Evolutionary conservation across 2,888 invertebrate species (phyloP), one percentile per base, ranked within the genome.

Genomic region (Drosophila kuntzei): DNA sequence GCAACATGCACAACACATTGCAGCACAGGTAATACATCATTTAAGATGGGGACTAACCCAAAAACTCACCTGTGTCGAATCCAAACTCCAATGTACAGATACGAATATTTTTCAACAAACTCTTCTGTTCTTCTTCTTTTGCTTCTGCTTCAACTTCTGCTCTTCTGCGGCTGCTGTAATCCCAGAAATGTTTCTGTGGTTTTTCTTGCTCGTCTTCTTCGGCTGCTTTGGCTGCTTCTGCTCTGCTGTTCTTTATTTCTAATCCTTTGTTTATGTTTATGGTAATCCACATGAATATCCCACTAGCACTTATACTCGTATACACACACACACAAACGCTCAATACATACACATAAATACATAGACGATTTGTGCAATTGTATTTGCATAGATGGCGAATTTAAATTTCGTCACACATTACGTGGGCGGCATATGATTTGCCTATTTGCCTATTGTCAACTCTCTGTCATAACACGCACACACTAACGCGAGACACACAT

Each of bases 361-460:
- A 46, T 29, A 39, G 43, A 53, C 54, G 77, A 77, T 68, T 71
- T 70, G 62, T 69, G 85, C 68, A 86, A 71, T 80, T 80, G 80
- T 77, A 83, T 85, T 82, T 82, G 80, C 88, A 87, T 82, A 78
- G 73, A 79, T 76, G 80, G 77, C 59, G 79, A 81, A 89, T 85
- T 85, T 89, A 84, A 85, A 89, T 87, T 87, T 87, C 89, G 89
- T 82, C 89, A 89, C 85, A 89, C 89, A 85, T 89, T 87, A 79
- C 86, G 88, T 85, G 86, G 83, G 84, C 80, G 84, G 88, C 89
- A 80, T 79, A 71, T 76, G 82, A 85, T 85, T 71, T 77, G 76
- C 82, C 79, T 64, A 63, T 59, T 73, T 80, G 77, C 84, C 83
- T 82, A 86, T 86, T 83, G 86, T 83, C 86, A 86, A 77, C 63